phyloP scores from a whole-genome alignment of 2,113 vertebrate genomes.

The Alethe diademata region DNA sequence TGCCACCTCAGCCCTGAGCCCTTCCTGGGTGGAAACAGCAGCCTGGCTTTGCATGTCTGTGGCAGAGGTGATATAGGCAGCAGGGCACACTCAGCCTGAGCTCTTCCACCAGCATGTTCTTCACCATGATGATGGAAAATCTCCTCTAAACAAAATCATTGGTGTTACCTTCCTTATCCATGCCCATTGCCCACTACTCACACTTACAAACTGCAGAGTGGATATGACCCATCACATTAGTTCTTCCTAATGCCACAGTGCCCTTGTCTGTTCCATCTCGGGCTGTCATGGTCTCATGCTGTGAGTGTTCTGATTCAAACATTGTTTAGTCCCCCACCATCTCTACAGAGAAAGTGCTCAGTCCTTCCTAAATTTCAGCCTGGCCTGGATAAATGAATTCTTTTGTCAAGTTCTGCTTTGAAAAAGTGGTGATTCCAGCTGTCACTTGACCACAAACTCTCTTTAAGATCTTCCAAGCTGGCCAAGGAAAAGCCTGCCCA shows the following conservation, averaged over 20 bases:
- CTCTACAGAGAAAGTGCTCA: not conserved
- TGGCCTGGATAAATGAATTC: not conserved
- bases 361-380: not conserved
- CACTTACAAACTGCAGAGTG: not conserved
- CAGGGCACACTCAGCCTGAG: rapidly evolving
- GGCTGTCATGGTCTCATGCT: not conserved
- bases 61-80: not conserved
- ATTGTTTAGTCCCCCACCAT: not conserved
- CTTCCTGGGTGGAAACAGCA: not conserved
- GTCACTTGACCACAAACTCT: not conserved
- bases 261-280: not conserved
- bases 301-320: not conserved
- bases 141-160: not conserved
- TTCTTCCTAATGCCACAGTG: not conserved
- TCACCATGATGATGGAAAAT: not conserved
- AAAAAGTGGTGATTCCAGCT: not conserved
- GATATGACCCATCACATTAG: not conserved
- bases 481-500: not conserved
- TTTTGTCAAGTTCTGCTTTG: not conserved
- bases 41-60: not conserved
- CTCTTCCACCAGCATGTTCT: not conserved
- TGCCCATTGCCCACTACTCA: rapidly evolving
- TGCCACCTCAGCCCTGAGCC: not conserved
- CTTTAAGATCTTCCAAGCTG: not conserved
- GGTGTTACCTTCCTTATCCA: not conserved